Base-by-base conservation (phyloP, 2,113 vertebrate genomes). In the Pan paniscus region DNA sequence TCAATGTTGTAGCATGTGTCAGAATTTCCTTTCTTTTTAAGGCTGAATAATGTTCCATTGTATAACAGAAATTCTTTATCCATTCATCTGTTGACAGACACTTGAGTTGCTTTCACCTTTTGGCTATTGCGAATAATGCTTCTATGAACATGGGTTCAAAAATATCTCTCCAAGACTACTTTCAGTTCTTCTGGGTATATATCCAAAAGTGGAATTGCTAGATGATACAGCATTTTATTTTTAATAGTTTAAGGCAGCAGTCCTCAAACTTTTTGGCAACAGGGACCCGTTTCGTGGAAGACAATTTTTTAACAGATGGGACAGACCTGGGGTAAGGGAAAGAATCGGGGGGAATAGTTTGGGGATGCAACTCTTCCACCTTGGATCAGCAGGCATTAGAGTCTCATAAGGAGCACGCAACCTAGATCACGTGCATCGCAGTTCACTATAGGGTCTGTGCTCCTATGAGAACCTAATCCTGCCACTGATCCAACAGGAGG, bases 1-100 rank as follows among this genome's bases (percentile, higher is more conserved):
- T 50, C 35, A 20, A 59, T 35, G 8, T 8, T 93, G n/a, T 89
- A 81, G n/a, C 14, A 52, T 80, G 9, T 64, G 14, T 50, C 68
- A 93, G 38, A 70, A 90, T 57, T 70, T 84, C 17, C 79, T 64
- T 90, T n/a, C 22, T 92, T 90, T 94, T 57, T 72, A 93, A 83
- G 43, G 40, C 11, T 80, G 18, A 90, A n/a, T 78, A 55, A 50
- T 17, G 72, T 68, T 89, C 25, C 35, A 57, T 27, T 75, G 5
- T 30, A 14, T 32, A n/a, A 2, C 48, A 50, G 1, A 38, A 8
- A 68, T 79, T 82, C 25, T n/a, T 78, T 72, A 30, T 59, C 48
- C n/a, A 76, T 70, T 92, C 40, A 57, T 55, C 52, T 23, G 2
- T 22, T 13, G 14, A 38, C 11, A 20, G 50, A 55, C 8, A 17